Percentiles rank a stretch among this genome's conserved stretches.
These are phyloP conservation scores for Cephalopterus ornatus DNA, from an alignment of 2,113 vertebrate species.

Conservation along the genomic window DNA sequence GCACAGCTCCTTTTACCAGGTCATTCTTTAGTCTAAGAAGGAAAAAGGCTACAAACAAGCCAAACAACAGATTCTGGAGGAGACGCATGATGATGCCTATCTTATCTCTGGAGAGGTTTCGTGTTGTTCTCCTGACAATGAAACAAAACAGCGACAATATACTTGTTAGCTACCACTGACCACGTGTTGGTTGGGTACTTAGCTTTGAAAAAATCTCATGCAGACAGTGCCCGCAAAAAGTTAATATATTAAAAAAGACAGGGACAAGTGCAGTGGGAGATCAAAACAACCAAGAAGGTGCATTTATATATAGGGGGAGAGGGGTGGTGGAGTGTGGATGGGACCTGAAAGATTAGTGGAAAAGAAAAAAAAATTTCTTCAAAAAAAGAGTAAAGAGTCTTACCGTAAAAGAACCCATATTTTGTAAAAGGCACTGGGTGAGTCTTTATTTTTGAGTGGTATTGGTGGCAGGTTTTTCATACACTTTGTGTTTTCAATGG, in stretches of 20 bases:
- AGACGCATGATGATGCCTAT: conserved; percentile 89
- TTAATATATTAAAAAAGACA: neutral
- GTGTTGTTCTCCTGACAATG: conserved; percentile 78
- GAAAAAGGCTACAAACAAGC: conserved; percentile 87
- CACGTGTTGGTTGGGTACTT: neutral
- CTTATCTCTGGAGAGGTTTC: conserved; percentile 87
- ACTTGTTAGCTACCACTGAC: neutral
- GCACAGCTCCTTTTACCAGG: conserved; percentile 82
- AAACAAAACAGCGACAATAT: neutral
- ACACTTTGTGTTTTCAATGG: conserved; percentile 74
- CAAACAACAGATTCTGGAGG: conserved; percentile 89
- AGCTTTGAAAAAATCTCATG: neutral
- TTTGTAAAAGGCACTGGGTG: conserved; percentile 78
- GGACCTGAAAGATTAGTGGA: neutral
- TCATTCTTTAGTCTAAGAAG: conserved; percentile 81
- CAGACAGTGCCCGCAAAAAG: neutral
- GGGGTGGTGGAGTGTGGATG: neutral
- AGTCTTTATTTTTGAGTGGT: conserved; percentile 91
- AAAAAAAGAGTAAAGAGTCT: neutral
- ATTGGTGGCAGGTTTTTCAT: conserved; percentile 73
- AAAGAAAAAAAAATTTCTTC: neutral
- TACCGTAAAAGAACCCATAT: conserved; percentile 87
- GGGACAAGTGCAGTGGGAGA: neutral
- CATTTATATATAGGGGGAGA: neutral
- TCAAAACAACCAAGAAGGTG: neutral